Percentiles rank a stretch among this genome's conserved stretches.
Evolutionary conservation across 2,797 vertebrate species (phyloP).

Genomic region (Rhinophrynus dorsalis): DNA sequence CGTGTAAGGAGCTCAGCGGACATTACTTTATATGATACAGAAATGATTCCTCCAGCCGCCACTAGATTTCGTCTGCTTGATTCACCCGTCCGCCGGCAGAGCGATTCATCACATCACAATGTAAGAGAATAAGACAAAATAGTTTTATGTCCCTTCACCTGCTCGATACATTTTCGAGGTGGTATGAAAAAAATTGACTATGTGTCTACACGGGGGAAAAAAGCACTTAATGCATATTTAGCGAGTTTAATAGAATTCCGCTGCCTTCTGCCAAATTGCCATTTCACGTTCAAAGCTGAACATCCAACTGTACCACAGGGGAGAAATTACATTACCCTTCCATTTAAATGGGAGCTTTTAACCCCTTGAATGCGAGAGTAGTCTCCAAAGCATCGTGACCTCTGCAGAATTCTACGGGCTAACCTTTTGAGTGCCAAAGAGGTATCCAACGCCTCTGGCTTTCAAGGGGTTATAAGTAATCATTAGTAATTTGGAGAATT

Average conservation of each 20-base stretch:
- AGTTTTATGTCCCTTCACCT: neutral
- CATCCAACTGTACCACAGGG: too few species aligned
- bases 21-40: neutral
- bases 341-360: too few species aligned
- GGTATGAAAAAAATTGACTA: neutral
- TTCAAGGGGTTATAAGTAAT: too few species aligned
- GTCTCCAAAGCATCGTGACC: too few species aligned
- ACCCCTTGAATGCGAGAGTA: too few species aligned
- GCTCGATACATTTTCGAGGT: neutral
- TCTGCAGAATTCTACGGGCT: too few species aligned
- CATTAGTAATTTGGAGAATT: too few species aligned
- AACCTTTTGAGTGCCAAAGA: too few species aligned
- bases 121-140: neutral
- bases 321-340: too few species aligned
- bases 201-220: neutral
- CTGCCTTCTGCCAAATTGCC: constrained; percentile 64
- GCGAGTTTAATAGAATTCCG: constrained; percentile 66
- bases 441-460: too few species aligned
- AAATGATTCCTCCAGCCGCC: neutral
- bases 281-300: too few species aligned
- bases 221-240: constrained; percentile 38
- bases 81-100: neutral
- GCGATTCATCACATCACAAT: neutral
- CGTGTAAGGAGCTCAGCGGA: neutral
- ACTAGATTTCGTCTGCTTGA: neutral